Base-by-base conservation (phyloP, 2,888 invertebrate species). In the Liopterus haemorrhoidalis region DNA sequence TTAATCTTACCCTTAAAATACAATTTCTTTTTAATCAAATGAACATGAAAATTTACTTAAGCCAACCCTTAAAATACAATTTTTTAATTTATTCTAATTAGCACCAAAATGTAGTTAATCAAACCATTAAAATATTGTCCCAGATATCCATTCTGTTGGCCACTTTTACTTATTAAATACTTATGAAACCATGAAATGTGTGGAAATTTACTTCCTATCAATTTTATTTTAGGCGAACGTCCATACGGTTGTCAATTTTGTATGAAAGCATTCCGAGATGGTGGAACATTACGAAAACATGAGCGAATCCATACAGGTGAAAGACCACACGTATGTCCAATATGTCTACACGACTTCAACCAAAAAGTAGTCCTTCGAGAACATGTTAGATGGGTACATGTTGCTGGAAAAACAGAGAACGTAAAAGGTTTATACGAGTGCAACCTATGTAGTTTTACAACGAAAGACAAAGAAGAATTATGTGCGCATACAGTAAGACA, bases 331-430 rank as follows among this genome's bases (percentile, higher is more conserved):
- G 70, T 69, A 11, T 74, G 74, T 58, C 72, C 73, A 2, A 55
- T 74, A 2, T 74, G 74, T 56, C 58, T 67, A 2, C 67, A 72
- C 40, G 72, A 73, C n/a, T 74, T 74, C 51, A 74, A 74, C 57
- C 74, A 74, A 54, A 70, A 73, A 58, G 74, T 74, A 11, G 73
- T 73, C 2, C 56, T 74, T 2, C 60, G 74, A 4, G 74, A 74
- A 53, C 74, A 74, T 44, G 69, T 74, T 1, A 56, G 73, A 25
- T 72, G 72, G 63, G 69, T 73, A 21, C 74, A 74, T 49, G 70
- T 71, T 1, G 70, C 71, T 2, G 63, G 68, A 5, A 69, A 69
- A 40, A 57, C 59, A 2, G 65, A 66, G 21, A 54, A 57, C 2
- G 60, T 62, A 8, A 62, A 62, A 3, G 69, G 69, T 5, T 61